Conservation (phyloP, 2,888 invertebrate species). For the Drosophila kambysellisi region DNA sequence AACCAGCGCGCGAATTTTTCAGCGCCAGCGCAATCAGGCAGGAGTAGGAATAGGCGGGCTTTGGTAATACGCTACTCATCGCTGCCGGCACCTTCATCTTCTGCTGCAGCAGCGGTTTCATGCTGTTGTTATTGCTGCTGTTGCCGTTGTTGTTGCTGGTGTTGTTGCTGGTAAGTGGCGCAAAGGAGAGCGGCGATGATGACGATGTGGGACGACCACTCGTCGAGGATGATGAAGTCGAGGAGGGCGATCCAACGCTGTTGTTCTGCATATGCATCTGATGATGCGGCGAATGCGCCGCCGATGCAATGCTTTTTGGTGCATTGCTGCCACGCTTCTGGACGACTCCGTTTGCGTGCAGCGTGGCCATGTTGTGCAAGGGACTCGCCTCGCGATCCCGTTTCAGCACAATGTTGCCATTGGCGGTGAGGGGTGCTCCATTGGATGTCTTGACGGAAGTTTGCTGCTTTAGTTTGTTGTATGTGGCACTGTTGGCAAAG, state of each 20-base stretch:
- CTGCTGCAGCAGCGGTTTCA: constrained; percentile 75
- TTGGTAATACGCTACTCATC: constrained; percentile 89
- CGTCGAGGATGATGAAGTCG: constrained; percentile 33
- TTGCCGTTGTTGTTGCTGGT: constrained; percentile 34
- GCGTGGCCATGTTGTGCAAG: constrained; percentile 74
- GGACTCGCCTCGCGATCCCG: constrained; percentile 83
- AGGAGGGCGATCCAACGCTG: constrained; percentile 64
- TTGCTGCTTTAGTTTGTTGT: constrained; percentile 84
- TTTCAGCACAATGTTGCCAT: constrained; percentile 78
- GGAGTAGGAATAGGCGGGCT: constrained; percentile 98
- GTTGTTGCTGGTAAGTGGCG: constrained; percentile 39
- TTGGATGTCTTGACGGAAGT: constrained; percentile 71
- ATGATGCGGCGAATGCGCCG: constrained; percentile 78
- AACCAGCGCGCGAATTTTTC: constrained; percentile 97
- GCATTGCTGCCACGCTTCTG: constrained; percentile 74
- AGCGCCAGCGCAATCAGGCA: constrained; percentile 99
- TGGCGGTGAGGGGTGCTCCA: constrained; percentile 70
- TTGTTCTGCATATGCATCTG: constrained; percentile 57
- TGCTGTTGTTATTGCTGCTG: constrained; percentile 29
- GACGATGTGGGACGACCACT: constrained; percentile 37
- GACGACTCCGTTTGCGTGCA: constrained; percentile 48
- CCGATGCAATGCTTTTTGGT: constrained; percentile 83
- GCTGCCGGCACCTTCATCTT: constrained; percentile 71
- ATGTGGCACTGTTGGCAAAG: constrained; percentile 84
- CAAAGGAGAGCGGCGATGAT: constrained; percentile 56